Percentiles rank a stretch among this genome's conserved stretches.
phyloP scores from a whole-genome alignment of 2,797 vertebrate genomes.

The Gobio occitaniae region DNA sequence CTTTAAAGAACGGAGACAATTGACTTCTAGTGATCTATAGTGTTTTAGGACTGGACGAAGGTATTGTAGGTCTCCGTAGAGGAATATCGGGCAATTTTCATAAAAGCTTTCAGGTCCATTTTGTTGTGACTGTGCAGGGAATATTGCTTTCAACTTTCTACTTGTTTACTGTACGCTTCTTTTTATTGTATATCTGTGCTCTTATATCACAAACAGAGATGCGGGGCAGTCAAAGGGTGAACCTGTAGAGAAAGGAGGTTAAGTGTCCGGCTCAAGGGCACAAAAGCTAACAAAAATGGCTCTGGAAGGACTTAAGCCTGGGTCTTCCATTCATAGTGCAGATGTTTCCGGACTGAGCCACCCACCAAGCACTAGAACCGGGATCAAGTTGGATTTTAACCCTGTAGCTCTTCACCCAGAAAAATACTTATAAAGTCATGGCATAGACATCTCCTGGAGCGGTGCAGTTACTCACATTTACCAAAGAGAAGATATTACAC shows the following conservation, averaged over 20 bases:
- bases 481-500: constrained; percentile 20
- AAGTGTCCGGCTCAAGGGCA: constrained; percentile 30
- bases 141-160: background rate
- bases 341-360: background rate
- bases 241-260: constrained; percentile 16
- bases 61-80: background rate
- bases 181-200: background rate
- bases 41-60: background rate
- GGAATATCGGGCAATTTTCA: background rate
- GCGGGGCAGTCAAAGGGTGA: background rate
- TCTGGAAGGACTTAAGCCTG: constrained; percentile 21
- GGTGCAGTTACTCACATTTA: background rate
- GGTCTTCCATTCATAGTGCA: constrained; percentile 12
- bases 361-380: constrained; percentile 13
- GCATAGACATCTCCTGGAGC: background rate
- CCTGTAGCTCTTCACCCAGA: constrained; percentile 14
- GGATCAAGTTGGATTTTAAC: constrained; percentile 39
- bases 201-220: background rate
- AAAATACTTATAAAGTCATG: constrained; percentile 15
- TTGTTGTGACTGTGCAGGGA: background rate
- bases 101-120: background rate
- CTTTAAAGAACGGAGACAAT: constrained; percentile 18
- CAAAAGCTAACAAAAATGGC: constrained; percentile 17
- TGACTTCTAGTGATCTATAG: constrained; percentile 24
- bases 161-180: background rate